Evolutionary conservation across 2,113 vertebrate genomes (phyloP).

Genomic region (Sander vitreus): DNA sequence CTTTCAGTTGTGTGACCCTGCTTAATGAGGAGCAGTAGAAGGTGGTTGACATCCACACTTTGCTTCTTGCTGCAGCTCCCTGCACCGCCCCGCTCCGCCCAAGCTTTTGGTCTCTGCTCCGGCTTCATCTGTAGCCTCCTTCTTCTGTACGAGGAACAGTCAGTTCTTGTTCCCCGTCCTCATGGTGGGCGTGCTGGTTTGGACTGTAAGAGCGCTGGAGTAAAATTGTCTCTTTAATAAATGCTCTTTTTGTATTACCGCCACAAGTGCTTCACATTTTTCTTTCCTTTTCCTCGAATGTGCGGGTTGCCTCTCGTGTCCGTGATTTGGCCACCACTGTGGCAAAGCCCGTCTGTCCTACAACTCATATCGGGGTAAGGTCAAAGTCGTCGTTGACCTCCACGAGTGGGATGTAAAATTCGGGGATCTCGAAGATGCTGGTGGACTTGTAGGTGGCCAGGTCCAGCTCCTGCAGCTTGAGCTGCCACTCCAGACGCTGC

Average conservation of each 20-base stretch:
- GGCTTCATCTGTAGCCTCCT: slow-evolving; percentile 37
- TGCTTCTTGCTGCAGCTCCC: slow-evolving; percentile 79
- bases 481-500: slow-evolving; percentile 98
- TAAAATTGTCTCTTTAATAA: slow-evolving; percentile 51
- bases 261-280: slow-evolving; percentile 79
- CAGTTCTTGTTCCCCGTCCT: background rate
- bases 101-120: slow-evolving; percentile 57
- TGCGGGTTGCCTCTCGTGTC: slow-evolving; percentile 2
- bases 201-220: slow-evolving; percentile 63
- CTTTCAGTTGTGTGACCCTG: slow-evolving; percentile 66
- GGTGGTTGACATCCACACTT: slow-evolving; percentile 7
- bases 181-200: background rate
- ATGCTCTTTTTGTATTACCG: slow-evolving; percentile 54
- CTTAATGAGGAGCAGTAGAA: slow-evolving; percentile 41
- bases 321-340: background rate
- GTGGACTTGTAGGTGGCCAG: slow-evolving; percentile 97
- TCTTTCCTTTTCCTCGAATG: slow-evolving; percentile 21
- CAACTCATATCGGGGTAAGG: slow-evolving; percentile 94
- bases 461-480: slow-evolving; percentile 97
- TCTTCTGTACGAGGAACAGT: background rate
- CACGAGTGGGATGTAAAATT: slow-evolving; percentile 98
- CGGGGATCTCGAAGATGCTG: slow-evolving; percentile 98
- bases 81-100: slow-evolving; percentile 70
- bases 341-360: slow-evolving; percentile 10
- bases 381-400: slow-evolving; percentile 99